Conservation (phyloP, 2,888 invertebrate species). For the Polietes domitor region DNA sequence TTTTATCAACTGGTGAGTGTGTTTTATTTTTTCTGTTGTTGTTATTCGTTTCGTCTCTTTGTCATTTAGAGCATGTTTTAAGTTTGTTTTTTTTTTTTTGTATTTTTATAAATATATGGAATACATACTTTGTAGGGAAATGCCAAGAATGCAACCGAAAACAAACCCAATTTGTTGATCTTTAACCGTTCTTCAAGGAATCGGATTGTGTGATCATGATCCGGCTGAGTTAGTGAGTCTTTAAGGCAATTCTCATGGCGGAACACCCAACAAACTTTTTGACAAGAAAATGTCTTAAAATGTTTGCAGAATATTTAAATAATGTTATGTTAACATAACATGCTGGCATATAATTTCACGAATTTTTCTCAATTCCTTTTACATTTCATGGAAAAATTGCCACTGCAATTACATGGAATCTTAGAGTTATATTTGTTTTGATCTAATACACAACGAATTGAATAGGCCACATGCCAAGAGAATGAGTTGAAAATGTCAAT, state of each 20-base stretch:
- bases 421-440: no score
- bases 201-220: neutral
- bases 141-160: neutral
- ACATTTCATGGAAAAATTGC: no score
- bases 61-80: neutral
- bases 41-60: constrained; percentile 1
- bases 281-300: neutral
- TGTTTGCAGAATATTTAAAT: no score
- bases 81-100: neutral
- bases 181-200: constrained; percentile 9
- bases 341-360: no score
- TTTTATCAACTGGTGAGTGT: constrained; percentile 23
- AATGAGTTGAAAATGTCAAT: no score
- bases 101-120: neutral
- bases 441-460: no score
- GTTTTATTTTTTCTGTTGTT: neutral
- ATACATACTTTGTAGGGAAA: neutral
- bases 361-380: no score
- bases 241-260: constrained; percentile 5
- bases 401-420: no score
- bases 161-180: constrained; percentile 57
- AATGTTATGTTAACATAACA: no score
- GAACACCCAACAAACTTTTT: neutral
- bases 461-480: no score
- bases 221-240: constrained; percentile 6